Evolutionary conservation across 2,888 invertebrate genomes (phyloP), one percentile per base, ranked within the genome.

Genomic region (Acrobasis suavella): DNA sequence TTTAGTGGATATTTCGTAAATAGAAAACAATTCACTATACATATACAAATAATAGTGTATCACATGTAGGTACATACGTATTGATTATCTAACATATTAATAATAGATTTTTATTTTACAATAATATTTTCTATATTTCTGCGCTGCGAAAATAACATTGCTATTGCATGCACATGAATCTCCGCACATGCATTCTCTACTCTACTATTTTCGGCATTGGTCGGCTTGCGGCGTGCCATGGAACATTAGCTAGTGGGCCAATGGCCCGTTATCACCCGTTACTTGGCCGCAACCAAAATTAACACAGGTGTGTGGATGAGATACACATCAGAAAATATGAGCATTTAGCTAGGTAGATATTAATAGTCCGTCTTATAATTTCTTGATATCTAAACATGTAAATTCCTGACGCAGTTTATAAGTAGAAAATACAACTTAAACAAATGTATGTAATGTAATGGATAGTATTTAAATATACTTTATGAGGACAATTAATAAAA

Each of bases 231-330:
- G 16, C 9, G 38, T 56, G 22, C 42, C 10, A 42, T 56, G 42
- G 46, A 56, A 56, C 46, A 42, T 56, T 42, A 56, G 51, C 39
- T 10, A 60, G 60, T 60, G 52, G 51, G 51, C 60, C 60, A 60
- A 42, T 60, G 51, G 50, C 60, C 60, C 60, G 60, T 51, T 60
- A 60, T 60, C 55, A 62, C 55, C 62, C 62, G 62, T 62, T 62
- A 62, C 49, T 62, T 50, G 62, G 55, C 62, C 62, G 55, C 38
- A 17, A 14, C 55, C 62, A 38, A 62, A 62, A 62, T 62, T 62
- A 62, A 55, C 62, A 62, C 56, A 55, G 49, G 56, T 42, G 56
- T 56, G 42, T 56, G 46, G 17, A 37, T 37, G 15, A 42, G 39
- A 56, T 56, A 42, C 16, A 56, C 16, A 42, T 16, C n/a, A 10